These are phyloP conservation scores for Tiliacea citrago DNA, from an alignment of 2,888 invertebrate species.

Conservation along the genomic window DNA sequence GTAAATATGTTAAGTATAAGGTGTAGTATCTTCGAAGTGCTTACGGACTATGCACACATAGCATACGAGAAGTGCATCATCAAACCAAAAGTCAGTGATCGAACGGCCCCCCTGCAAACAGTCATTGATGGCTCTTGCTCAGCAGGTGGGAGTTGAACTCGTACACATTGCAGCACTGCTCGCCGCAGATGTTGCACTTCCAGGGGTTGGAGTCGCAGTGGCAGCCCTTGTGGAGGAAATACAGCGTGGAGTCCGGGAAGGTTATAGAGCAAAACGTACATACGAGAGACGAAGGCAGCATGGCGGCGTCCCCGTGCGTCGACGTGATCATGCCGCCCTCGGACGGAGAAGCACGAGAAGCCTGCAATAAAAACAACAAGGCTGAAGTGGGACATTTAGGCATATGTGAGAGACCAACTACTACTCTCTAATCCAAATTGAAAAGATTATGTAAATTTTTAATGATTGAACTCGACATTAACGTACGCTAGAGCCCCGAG, in stretches of 20 bases:
- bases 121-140: conserved; percentile 97
- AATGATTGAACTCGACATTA: conserved; percentile 63
- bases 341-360: conserved; percentile 86
- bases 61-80: conserved; percentile 79
- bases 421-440: conserved; percentile 45
- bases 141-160: conserved; percentile 99
- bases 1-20: conserved; percentile 63
- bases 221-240: conserved; percentile 99
- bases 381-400: conserved; percentile 24
- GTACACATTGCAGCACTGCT: conserved; percentile 98
- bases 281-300: conserved; percentile 91
- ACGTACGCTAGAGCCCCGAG: conserved; percentile 87
- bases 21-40: conserved; percentile 85
- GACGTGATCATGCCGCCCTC: conserved; percentile 93
- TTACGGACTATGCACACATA: conserved; percentile 80
- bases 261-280: conserved; percentile 98
- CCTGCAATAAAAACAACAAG: conserved; percentile 72
- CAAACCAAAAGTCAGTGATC: conserved; percentile 80
- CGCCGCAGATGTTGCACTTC: conserved; percentile 99
- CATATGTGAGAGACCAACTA: conserved; percentile 27
- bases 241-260: conserved; percentile 98
- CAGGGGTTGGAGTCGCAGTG: conserved; percentile 99
- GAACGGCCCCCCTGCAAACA: conserved; percentile 89
- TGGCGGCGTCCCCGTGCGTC: conserved; percentile 91
- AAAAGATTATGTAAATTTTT: conserved; percentile 29